These are phyloP conservation scores for Pandemis corylana DNA, from an alignment of 2,888 invertebrate genomes.

Conservation along the genomic window DNA sequence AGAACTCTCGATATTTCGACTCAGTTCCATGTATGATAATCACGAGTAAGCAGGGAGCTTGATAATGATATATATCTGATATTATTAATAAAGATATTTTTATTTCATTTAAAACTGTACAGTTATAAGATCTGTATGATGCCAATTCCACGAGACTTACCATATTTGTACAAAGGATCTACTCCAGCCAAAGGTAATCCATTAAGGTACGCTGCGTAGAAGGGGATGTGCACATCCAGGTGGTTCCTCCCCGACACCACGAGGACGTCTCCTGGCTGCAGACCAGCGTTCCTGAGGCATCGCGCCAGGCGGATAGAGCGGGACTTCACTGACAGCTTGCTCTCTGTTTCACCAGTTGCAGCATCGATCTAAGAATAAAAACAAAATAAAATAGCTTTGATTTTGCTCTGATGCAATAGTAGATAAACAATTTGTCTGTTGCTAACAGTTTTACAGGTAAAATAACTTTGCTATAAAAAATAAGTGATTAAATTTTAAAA, in stretches of 20 bases:
- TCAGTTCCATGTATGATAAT: no score
- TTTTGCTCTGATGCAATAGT: no score
- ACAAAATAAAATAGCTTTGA: neutral
- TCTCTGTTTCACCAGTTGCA: slow-evolving; percentile 66
- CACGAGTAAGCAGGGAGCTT: no score
- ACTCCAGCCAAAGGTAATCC: slow-evolving; percentile 66
- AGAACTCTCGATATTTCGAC: no score
- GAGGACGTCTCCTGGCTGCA: slow-evolving; percentile 66
- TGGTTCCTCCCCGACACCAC: slow-evolving; percentile 69
- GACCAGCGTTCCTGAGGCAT: slow-evolving; percentile 58
- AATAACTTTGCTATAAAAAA: no score
- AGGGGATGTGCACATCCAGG: slow-evolving; percentile 68
- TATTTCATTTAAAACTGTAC: no score
- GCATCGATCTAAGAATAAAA: slow-evolving; percentile 66
- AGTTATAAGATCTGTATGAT: no score
- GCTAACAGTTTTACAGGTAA: no score
- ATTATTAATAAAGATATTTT: no score
- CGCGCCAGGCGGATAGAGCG: slow-evolving; percentile 63
- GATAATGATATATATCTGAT: no score
- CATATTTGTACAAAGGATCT: slow-evolving; percentile 66
- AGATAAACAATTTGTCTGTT: no score
- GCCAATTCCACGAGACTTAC: slow-evolving; percentile 51
- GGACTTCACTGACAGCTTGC: slow-evolving; percentile 60
- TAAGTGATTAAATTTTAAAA: no score
- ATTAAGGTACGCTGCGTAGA: slow-evolving; percentile 66